Evolutionary conservation across 2,888 invertebrate species (phyloP).

Genomic region (Congeria kusceri): DNA sequence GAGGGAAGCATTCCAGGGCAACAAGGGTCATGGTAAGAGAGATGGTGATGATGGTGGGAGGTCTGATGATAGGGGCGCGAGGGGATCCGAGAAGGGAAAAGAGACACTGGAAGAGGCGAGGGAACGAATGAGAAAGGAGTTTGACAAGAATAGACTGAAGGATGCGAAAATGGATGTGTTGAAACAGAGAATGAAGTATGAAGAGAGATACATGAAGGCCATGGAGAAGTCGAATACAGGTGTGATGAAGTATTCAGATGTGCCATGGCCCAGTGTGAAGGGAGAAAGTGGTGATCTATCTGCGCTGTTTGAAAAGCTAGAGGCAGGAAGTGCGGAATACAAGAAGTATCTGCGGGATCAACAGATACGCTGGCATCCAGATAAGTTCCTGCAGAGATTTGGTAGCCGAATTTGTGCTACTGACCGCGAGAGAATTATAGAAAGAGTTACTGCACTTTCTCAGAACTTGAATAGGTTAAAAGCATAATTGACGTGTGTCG

Average conservation of each 20-base stretch:
- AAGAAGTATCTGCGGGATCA: constrained; percentile 78
- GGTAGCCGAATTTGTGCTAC: constrained; percentile 65
- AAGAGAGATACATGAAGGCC: constrained; percentile 64
- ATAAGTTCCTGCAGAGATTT: constrained; percentile 82
- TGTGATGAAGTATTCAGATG: constrained; percentile 69
- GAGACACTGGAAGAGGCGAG: constrained; percentile 55
- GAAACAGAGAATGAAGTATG: constrained; percentile 69
- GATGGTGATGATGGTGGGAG: constrained; percentile 40
- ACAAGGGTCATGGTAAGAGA: neutral
- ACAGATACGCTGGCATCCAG: constrained; percentile 83
- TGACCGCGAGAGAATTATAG: constrained; percentile 73
- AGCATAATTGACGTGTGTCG: constrained; percentile 16
- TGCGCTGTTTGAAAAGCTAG: constrained; percentile 75
- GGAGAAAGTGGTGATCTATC: constrained; percentile 60
- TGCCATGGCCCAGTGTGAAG: constrained; percentile 79
- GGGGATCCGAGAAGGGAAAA: neutral
- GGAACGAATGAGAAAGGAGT: constrained; percentile 70
- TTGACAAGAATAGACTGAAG: constrained; percentile 59
- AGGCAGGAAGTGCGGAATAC: constrained; percentile 57
- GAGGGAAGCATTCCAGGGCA: neutral
- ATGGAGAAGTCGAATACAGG: constrained; percentile 43
- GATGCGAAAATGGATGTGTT: constrained; percentile 48
- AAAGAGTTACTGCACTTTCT: constrained; percentile 80
- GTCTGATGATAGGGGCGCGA: constrained; percentile 22
- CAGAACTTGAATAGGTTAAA: constrained; percentile 76